Conservation (phyloP, 2,113 vertebrate genomes). For the Passer domesticus region DNA sequence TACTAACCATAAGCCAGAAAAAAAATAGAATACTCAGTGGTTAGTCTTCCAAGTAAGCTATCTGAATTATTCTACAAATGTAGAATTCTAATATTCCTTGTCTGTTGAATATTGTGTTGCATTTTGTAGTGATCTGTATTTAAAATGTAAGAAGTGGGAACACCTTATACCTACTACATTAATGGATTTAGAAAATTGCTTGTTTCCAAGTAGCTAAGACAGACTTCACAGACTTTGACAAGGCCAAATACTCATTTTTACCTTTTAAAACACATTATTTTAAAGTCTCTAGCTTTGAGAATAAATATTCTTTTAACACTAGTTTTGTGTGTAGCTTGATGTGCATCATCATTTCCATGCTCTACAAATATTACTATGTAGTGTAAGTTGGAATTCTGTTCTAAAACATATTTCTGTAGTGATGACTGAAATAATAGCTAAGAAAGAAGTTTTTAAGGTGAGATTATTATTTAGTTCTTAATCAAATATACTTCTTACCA, state of each 20-base stretch:
- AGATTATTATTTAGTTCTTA: background rate
- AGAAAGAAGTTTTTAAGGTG: background rate
- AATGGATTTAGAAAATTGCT: background rate
- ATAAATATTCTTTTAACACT: background rate
- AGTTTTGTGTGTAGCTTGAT: background rate
- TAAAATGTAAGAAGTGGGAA: background rate
- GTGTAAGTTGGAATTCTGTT: background rate
- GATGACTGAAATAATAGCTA: background rate
- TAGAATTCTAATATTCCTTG: background rate
- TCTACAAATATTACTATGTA: background rate
- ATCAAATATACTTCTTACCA: background rate
- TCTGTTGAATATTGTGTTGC: background rate
- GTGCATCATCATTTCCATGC: rapidly evolving
- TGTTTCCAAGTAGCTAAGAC: background rate
- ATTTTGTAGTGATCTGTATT: background rate
- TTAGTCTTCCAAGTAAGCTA: background rate
- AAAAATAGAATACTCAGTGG: background rate
- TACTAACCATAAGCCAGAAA: background rate
- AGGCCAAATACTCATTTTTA: background rate
- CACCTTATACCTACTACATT: background rate
- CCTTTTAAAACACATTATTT: background rate
- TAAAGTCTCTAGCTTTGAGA: background rate
- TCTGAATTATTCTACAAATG: background rate
- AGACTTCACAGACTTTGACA: background rate
- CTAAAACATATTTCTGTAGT: background rate